phyloP scores from a whole-genome alignment of 2,113 vertebrate genomes.

The Phainopepla nitens region DNA sequence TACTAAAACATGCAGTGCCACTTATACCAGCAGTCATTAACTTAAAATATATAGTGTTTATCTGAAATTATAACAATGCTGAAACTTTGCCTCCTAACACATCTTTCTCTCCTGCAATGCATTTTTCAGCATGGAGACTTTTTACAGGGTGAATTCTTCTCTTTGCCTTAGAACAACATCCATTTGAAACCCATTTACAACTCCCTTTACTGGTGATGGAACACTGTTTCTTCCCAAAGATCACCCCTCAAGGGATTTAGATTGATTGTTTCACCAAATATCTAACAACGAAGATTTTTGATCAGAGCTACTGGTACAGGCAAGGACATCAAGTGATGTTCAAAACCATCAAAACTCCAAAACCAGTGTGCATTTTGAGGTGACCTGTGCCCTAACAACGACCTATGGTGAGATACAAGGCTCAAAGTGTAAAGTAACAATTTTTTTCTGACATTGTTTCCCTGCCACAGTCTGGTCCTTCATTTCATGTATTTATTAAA shows the following conservation, averaged over 20 bases:
- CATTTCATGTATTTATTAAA: slow-evolving; percentile 3
- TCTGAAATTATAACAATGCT: not conserved
- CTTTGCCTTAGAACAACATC: not conserved
- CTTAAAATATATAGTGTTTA: not conserved
- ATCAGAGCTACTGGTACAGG: slow-evolving; percentile 31
- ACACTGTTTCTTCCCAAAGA: slow-evolving; percentile 17
- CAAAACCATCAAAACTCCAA: slow-evolving; percentile 35
- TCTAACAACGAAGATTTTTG: slow-evolving; percentile 66
- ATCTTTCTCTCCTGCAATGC: not conserved
- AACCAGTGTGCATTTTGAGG: slow-evolving; percentile 35
- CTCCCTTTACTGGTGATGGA: slow-evolving; percentile 4
- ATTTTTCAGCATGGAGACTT: not conserved
- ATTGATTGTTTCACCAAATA: slow-evolving; percentile 57
- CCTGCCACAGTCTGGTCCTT: not conserved
- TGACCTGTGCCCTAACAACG: not conserved
- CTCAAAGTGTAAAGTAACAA: not conserved
- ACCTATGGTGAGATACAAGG: slow-evolving; percentile 7
- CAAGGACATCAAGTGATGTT: not conserved
- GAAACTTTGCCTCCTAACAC: not conserved
- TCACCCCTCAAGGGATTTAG: slow-evolving; percentile 28
- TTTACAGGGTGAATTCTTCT: not conserved
- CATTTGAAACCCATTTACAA: slow-evolving; percentile 56
- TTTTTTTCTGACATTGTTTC: slow-evolving; percentile 43
- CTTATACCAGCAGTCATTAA: not conserved
- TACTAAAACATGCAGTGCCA: not conserved